Evolutionary conservation across 2,888 invertebrate genomes (phyloP).

Genomic region (Napeogenes sylphis): DNA sequence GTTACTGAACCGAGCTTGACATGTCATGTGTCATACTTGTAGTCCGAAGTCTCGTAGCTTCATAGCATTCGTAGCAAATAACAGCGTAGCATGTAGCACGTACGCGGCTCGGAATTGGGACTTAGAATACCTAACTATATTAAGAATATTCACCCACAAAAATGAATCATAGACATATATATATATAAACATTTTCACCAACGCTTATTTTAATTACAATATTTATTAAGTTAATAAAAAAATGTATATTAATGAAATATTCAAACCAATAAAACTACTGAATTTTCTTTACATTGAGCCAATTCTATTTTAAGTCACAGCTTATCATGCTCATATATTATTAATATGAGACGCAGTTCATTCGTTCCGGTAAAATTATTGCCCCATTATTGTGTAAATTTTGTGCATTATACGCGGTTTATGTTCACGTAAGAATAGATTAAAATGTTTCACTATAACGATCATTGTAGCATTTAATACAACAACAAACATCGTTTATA

Average conservation of each 20-base stretch:
- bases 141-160: no score
- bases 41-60: constrained; percentile 12
- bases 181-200: constrained; percentile 10
- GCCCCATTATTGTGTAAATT: constrained; percentile 44
- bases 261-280: not conserved
- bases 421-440: constrained; percentile 9
- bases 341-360: constrained; percentile 33
- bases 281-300: constrained; percentile 3
- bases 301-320: constrained; percentile 33
- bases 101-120: constrained; percentile 14
- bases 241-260: not conserved
- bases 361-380: constrained; percentile 37
- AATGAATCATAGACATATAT: no score
- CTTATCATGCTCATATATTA: constrained; percentile 36
- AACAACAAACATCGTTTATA: not conserved
- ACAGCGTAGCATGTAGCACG: constrained; percentile 8
- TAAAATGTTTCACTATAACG: not conserved
- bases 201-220: not conserved
- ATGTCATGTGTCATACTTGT: constrained; percentile 19
- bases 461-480: not conserved
- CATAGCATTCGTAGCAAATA: constrained; percentile 15
- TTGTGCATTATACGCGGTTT: constrained; percentile 33
- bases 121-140: not conserved
- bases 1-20: constrained; percentile 20
- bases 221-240: no score